Evolutionary conservation across 1,140 invertebrate genomes (phyloP).

Genomic region (Pinna nobilis): DNA sequence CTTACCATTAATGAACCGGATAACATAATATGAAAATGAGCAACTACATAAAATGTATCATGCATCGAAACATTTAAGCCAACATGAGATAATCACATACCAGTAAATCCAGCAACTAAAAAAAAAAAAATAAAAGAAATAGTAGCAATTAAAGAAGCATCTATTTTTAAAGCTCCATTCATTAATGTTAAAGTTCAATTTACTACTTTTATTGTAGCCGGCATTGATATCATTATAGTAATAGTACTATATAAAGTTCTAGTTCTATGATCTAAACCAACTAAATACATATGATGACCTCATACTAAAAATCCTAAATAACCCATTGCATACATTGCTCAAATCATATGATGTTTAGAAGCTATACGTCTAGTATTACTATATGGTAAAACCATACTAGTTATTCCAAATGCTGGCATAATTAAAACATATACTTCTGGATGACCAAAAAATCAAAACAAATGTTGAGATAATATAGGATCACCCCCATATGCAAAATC

Average conservation of each 20-base stretch:
- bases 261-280: constrained; percentile 84
- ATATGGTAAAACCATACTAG: constrained; percentile 49
- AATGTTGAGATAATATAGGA: constrained; percentile 84
- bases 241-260: constrained; percentile 84
- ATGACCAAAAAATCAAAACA: constrained; percentile 88
- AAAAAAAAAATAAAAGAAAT: constrained; percentile 84
- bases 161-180: constrained; percentile 76
- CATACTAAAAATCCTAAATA: constrained; percentile 73
- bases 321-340: constrained; percentile 72
- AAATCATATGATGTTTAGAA: constrained; percentile 62
- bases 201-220: constrained; percentile 81
- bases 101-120: constrained; percentile 75
- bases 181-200: constrained; percentile 73
- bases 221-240: constrained; percentile 82
- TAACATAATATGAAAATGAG: constrained; percentile 82
- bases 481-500: constrained; percentile 81
- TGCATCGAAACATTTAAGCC: constrained; percentile 83
- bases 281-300: constrained; percentile 76
- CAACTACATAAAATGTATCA: constrained; percentile 86
- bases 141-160: constrained; percentile 78
- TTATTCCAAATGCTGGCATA: constrained; percentile 75
- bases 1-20: constrained; percentile 80
- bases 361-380: constrained; percentile 54
- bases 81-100: constrained; percentile 81
- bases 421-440: constrained; percentile 86